Evolutionary conservation across 2,113 vertebrate species (phyloP).

Genomic region (Acrocephalus kingi): DNA sequence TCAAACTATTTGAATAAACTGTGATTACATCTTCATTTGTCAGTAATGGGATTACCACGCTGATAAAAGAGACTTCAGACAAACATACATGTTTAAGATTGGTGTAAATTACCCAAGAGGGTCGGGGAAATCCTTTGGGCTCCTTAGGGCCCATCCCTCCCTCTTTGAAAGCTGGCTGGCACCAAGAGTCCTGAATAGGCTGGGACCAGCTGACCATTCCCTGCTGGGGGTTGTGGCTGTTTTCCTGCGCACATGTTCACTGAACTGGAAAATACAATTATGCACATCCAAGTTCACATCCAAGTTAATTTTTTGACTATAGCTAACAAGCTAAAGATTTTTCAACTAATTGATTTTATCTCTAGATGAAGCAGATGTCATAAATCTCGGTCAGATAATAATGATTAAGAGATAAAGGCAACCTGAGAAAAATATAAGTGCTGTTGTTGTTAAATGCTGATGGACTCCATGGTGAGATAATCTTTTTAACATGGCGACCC

Average conservation of each 20-base stretch:
- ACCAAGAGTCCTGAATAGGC: constrained; percentile 66
- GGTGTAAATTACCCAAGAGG: constrained; percentile 79
- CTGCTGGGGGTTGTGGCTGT: constrained; percentile 58
- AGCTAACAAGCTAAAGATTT: constrained; percentile 75
- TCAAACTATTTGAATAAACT: constrained; percentile 77
- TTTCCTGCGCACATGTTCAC: constrained; percentile 54
- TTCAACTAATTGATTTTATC: constrained; percentile 80
- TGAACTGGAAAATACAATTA: constrained; percentile 86
- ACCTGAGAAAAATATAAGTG: constrained; percentile 13
- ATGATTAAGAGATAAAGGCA: constrained; percentile 45
- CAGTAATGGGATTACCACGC: constrained; percentile 86
- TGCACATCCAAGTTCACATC: constrained; percentile 70
- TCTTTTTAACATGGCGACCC: constrained; percentile 64
- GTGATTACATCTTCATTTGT: constrained; percentile 87
- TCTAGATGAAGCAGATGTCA: constrained; percentile 47
- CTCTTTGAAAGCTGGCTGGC: constrained; percentile 49
- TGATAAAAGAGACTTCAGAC: constrained; percentile 73
- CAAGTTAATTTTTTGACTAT: constrained; percentile 56
- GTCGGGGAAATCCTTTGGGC: constrained; percentile 50
- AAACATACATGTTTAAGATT: constrained; percentile 77
- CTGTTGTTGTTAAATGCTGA: neutral
- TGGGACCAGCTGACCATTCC: constrained; percentile 68
- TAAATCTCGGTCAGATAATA: constrained; percentile 67
- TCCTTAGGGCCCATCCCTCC: constrained; percentile 21
- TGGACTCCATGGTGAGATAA: constrained; percentile 61